Evolutionary conservation across 2,113 vertebrate genomes (phyloP), one percentile per base, ranked within the genome.

Genomic region (Actinemys pallida): DNA sequence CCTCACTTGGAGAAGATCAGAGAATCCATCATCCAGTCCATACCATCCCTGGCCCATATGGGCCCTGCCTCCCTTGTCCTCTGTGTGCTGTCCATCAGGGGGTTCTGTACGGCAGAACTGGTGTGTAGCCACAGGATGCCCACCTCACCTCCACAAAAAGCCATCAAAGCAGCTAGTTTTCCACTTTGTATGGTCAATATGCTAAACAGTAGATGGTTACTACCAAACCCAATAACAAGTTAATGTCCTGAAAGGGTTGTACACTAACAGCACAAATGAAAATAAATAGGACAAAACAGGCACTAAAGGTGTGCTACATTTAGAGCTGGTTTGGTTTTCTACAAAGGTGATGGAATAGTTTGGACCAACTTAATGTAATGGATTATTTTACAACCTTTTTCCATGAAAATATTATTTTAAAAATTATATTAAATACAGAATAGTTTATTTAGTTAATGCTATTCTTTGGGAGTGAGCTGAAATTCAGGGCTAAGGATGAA

Each of bases 401-500:
- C 17, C 78, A 80, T 9, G 8, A 81, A 87, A 31, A 54, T 39
- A 9, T 4, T 45, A 27, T 31, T 86, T 59, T 19, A 76, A 83
- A 87, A 91, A 29, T 19, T 27, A 0, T 50, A 39, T 89, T 84
- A 11, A 6, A 57, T 42, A n/a, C 35, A 39, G 65, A 62, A n/a
- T 3, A 25, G 11, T 86, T n/a, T 1, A 7, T 3, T 76, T 57
- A 12, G 83, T 86, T 75, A 59, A 56, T 35, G 20, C 7, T 90
- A 59, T 81, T 19, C 39, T n/a, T 27, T 29, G 47, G 31, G 85
- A 83, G 92, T 10, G 29, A 92, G 56, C 20, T 19, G 11, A 69
- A 84, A 76, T 10, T 80, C 86, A 76, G 94, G 86, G 14, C 17
- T 53, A 91, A 91, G 59, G 62, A 81, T 69, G 89, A 53, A 7